Conservation (phyloP, 2,113 vertebrate genomes). For the Acanthochromis polyacanthus region DNA sequence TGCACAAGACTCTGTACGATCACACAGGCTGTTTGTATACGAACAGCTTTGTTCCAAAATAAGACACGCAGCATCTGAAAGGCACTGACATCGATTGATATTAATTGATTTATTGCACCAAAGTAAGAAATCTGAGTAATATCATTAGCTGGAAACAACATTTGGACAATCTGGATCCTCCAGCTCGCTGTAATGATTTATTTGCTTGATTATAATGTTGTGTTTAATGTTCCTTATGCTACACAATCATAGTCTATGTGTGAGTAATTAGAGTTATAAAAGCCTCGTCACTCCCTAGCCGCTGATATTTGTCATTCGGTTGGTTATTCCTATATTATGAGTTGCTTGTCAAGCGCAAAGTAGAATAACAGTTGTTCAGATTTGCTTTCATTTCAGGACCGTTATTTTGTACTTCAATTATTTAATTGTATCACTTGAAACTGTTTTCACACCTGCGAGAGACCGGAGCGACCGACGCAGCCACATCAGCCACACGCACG, state of each 20-base stretch:
- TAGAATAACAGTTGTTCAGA: neutral
- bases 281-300: neutral
- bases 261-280: constrained; percentile 34
- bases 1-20: constrained; percentile 39
- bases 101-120: constrained; percentile 55
- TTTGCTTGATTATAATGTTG: constrained; percentile 18
- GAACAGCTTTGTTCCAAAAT: constrained; percentile 61
- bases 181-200: constrained; percentile 26
- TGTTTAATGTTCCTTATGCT: constrained; percentile 35
- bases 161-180: constrained; percentile 21
- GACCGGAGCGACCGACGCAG: neutral
- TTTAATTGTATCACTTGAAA: constrained; percentile 15
- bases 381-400: neutral
- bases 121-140: constrained; percentile 31
- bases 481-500: neutral
- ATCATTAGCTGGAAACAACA: constrained; percentile 35
- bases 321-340: neutral
- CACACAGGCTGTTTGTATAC: constrained; percentile 45
- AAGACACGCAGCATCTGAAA: constrained; percentile 34
- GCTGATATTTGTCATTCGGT: constrained; percentile 2
- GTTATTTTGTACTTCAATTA: neutral
- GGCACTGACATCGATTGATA: constrained; percentile 29
- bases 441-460: constrained; percentile 14
- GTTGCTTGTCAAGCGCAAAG: neutral
- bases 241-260: constrained; percentile 4